Evolutionary conservation across 2,113 vertebrate species (phyloP).

Genomic region (Muntiacus reevesi): DNA sequence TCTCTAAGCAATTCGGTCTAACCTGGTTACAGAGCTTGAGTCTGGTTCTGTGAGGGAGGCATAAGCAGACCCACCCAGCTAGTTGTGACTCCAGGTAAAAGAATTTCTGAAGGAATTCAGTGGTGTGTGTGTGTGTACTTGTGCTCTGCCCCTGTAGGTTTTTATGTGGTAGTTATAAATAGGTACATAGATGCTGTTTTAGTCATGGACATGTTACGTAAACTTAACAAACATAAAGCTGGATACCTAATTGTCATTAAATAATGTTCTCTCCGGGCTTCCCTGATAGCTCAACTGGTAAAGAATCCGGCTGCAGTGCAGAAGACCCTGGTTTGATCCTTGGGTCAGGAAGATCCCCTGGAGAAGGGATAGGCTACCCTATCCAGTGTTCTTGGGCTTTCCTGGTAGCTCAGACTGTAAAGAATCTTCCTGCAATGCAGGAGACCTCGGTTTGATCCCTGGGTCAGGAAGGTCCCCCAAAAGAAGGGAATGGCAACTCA

Average conservation of each 20-base stretch:
- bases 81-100: neutral
- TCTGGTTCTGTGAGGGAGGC: neutral
- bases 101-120: neutral
- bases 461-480: neutral
- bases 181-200: neutral
- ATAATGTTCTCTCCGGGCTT: neutral
- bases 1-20: neutral
- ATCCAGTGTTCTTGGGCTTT: neutral
- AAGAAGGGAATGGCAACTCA: neutral
- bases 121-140: neutral
- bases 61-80: neutral
- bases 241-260: neutral
- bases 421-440: neutral
- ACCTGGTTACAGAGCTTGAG: neutral
- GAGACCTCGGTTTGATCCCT: rapidly evolving
- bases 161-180: constrained; percentile 48
- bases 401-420: neutral
- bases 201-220: neutral
- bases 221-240: neutral
- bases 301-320: neutral
- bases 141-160: neutral
- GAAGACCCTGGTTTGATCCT: neutral
- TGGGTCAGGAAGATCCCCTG: neutral
- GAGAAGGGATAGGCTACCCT: neutral
- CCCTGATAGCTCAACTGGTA: neutral